These are phyloP conservation scores for Cheilosia variabilis DNA, from an alignment of 2,888 invertebrate species.

Conservation along the genomic window DNA sequence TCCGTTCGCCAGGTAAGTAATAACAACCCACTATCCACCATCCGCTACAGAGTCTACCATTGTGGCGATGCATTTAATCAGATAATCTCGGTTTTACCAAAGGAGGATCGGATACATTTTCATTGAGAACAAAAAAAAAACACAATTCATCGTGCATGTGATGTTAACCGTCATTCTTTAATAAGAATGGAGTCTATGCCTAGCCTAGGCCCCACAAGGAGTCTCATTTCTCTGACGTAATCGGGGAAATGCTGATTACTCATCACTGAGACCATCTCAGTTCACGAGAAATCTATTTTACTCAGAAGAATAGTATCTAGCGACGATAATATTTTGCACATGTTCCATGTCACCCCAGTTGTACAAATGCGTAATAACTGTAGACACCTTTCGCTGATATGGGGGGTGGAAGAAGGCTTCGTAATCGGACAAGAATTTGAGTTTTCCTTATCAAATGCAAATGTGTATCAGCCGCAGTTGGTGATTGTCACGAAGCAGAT, in stretches of 20 bases:
- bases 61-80: background rate
- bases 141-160: background rate
- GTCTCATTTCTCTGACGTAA: constrained; percentile 15
- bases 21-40: too few relatives aligned
- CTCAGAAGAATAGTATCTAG: background rate
- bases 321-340: too few relatives aligned
- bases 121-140: background rate
- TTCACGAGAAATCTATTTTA: background rate
- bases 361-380: too few relatives aligned
- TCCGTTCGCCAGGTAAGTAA: background rate
- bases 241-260: constrained; percentile 38
- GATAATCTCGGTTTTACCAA: constrained; percentile 2
- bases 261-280: background rate
- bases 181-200: background rate
- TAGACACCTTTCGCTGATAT: too few relatives aligned
- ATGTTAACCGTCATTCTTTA: background rate
- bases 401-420: too few relatives aligned
- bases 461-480: too few relatives aligned
- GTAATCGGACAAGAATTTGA: too few relatives aligned
- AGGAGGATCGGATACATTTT: background rate
- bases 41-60: background rate
- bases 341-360: too few relatives aligned
- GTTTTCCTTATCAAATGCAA: too few relatives aligned
- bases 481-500: too few relatives aligned
- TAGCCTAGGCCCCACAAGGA: background rate